Evolutionary conservation across 2,888 invertebrate genomes (phyloP), one percentile per base, ranked within the genome.

Genomic region (Entomobrya proxima): DNA sequence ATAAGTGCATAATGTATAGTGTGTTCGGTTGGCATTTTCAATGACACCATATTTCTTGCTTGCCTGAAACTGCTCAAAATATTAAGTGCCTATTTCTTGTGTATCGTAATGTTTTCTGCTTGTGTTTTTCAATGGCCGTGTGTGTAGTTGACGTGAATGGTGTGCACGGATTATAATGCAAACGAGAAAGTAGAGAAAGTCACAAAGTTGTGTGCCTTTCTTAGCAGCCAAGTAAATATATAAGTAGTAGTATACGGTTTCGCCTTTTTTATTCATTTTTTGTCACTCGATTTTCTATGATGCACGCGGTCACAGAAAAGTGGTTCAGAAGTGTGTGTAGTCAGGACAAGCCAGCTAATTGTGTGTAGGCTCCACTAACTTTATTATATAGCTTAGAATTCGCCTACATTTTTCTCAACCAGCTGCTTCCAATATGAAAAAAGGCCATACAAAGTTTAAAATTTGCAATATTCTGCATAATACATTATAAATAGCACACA

Each of bases 391-490:
- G 35, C 35, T 37, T 11, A 24, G 18, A 7, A 37, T 35, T n/a
- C 18, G 32, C 37, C n/a, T 32, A 27, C 27, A n/a, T 61, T 47
- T 47, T 47, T 47, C n/a, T 61, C 15, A 37, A n/a, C 64, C 64
- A 64, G 32, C 64, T 64, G 64, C 37, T 64, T 64, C 64, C 64
- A 35, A 64, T 4, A 27, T 24, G 27, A 32, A 37, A n/a, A 47
- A 2, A 47, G 13, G n/a, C n/a, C n/a, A 64, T 64, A 32, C 13
- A 6, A 37, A 18, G 18, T 64, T 37, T 64, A 32, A 35, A 64
- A 64, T 37, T 37, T 64, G 64, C 76, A 76, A 35, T 76, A 76
- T n/a, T n/a, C n/a, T 52, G 76, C 74, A 74, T 64, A 64, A 64
- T 64, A 64, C 32, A 37, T 37, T 35, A 35, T n/a, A n/a, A n/a